Percentiles rank a stretch among this genome's conserved stretches.
These are phyloP conservation scores for Aradus depressus DNA, from an alignment of 2,888 invertebrate species.

Conservation along the genomic window DNA sequence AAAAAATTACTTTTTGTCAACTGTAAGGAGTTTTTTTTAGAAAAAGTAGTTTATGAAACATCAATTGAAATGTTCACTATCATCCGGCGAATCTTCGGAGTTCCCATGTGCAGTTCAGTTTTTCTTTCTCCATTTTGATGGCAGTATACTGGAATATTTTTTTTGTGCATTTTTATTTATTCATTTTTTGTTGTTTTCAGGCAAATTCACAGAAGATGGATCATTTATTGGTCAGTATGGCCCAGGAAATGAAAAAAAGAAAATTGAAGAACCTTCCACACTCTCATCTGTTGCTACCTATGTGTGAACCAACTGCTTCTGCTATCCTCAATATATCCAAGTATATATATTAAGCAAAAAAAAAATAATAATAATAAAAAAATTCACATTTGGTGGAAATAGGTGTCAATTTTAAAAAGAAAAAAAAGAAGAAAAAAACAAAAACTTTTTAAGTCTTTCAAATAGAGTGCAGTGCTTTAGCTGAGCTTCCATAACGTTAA, in stretches of 20 bases:
- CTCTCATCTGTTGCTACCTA: conserved; percentile 43
- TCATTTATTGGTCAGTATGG: conserved; percentile 97
- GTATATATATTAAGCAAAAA: conserved; percentile 3
- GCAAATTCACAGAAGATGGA: conserved; percentile 92
- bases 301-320: conserved; percentile 35
- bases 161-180: neutral
- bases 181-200: conserved; percentile 38
- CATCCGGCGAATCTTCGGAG: too few species aligned
- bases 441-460: conserved; percentile 28
- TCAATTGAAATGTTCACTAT: too few species aligned
- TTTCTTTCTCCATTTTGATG: neutral
- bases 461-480: conserved; percentile 29
- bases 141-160: neutral
- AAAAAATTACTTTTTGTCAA: too few species aligned
- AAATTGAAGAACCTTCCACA: conserved; percentile 32
- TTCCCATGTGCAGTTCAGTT: neutral
- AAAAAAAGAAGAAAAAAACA: too few species aligned
- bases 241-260: conserved; percentile 44
- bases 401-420: conserved; percentile 28
- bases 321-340: conserved; percentile 9
- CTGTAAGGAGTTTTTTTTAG: too few species aligned
- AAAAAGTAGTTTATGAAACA: too few species aligned
- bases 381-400: conserved; percentile 20
- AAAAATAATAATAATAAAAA: neutral
- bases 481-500: conserved; percentile 27